Percentiles rank a stretch among this genome's conserved stretches.
Evolutionary conservation across 2,113 vertebrate species (phyloP).

Genomic region (Sylvilagus bachmani): DNA sequence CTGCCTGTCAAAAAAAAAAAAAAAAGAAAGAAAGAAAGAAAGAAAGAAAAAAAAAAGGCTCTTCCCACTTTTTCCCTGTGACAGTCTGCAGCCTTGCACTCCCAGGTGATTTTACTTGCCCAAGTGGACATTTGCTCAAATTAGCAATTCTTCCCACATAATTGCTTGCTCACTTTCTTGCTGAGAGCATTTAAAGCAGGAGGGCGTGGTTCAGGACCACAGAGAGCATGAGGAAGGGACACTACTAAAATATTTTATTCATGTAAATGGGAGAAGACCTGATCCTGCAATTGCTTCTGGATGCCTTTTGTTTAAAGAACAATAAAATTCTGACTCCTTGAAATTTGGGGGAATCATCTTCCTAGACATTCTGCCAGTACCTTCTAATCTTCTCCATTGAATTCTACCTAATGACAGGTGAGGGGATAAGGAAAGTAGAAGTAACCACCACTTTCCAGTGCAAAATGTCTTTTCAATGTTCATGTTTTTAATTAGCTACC

Average conservation of each 20-base stretch:
- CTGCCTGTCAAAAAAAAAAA: too few species aligned
- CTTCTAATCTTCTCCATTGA: conserved; percentile 2
- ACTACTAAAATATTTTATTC: not conserved
- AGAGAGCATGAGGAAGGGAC: conserved; percentile 52
- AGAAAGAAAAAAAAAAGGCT: not conserved
- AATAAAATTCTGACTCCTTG: not conserved
- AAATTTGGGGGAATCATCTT: conserved; percentile 35
- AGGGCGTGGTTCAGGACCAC: conserved; percentile 59
- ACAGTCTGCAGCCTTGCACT: not conserved
- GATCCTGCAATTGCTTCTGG: not conserved
- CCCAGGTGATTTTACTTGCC: not conserved
- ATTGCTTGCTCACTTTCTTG: not conserved
- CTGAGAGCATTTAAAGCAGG: not conserved
- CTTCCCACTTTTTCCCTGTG: not conserved
- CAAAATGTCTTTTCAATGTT: not conserved
- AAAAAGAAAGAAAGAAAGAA: too few species aligned
- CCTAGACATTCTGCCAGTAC: not conserved
- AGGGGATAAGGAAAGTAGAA: not conserved
- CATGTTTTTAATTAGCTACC: not conserved
- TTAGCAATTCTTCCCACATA: not conserved
- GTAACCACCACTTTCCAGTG: not conserved
- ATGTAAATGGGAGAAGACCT: not conserved
- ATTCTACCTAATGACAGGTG: not conserved
- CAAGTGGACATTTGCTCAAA: not conserved
- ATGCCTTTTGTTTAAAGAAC: not conserved